Conservation (phyloP, 2,113 vertebrate genomes). For the Grallaria varia region DNA sequence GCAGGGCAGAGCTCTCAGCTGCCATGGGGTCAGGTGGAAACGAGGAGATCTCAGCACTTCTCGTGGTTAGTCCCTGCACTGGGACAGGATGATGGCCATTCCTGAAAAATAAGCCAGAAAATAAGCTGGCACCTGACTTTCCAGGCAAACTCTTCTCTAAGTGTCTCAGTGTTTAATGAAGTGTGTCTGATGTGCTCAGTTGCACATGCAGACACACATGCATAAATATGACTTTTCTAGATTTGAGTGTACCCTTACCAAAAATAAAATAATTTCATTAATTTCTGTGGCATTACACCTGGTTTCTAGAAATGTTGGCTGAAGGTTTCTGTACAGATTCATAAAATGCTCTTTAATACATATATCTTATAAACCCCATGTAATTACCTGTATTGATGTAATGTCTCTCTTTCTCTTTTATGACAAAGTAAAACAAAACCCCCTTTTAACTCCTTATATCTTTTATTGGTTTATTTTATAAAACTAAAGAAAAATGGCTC, state of each 20-base stretch:
- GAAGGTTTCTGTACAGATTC: background rate
- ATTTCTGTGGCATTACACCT: background rate
- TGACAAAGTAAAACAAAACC: background rate
- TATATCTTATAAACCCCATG: fast-evolving
- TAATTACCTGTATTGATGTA: background rate
- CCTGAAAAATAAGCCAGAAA: background rate
- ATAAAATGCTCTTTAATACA: background rate
- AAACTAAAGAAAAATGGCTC: slow-evolving; percentile 18
- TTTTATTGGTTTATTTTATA: slow-evolving; percentile 60
- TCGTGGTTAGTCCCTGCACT: background rate
- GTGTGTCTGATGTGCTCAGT: background rate
- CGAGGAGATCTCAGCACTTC: background rate
- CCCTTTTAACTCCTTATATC: background rate
- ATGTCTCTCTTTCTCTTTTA: background rate
- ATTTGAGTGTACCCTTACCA: background rate
- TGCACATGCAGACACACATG: background rate
- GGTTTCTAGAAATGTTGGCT: background rate
- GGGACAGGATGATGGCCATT: background rate
- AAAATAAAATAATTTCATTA: background rate
- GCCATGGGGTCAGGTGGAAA: background rate
- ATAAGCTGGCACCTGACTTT: background rate
- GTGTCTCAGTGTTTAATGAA: background rate
- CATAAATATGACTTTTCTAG: background rate
- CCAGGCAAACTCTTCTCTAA: background rate
- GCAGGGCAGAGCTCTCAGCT: background rate